Conservation (phyloP, 2,888 invertebrate species). For the Dione vanillae region DNA sequence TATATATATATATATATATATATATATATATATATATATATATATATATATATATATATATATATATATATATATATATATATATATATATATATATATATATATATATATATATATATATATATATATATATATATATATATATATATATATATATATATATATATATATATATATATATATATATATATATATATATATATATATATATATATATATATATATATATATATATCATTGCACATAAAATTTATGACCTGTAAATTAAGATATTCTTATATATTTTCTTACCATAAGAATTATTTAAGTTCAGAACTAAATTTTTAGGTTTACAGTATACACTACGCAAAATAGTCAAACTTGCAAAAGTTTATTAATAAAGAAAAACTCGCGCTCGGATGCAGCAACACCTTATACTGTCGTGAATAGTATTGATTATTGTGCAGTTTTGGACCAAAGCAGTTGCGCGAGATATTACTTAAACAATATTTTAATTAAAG, state of each 20-base stretch:
- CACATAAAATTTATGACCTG: background rate
- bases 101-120: background rate
- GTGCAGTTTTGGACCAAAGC: slow-evolving; percentile 14
- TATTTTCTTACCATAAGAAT: background rate
- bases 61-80: background rate
- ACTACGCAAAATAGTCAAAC: background rate
- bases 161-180: background rate
- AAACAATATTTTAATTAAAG: background rate
- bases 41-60: background rate
- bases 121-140: background rate
- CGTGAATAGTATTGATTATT: slow-evolving; percentile 22
- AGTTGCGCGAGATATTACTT: slow-evolving; percentile 3
- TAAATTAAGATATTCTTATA: background rate
- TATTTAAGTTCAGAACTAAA: background rate
- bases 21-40: background rate
- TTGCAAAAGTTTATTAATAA: background rate
- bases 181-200: background rate
- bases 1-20: background rate
- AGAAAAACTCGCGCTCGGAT: background rate
- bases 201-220: background rate
- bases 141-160: background rate
- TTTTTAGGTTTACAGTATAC: background rate
- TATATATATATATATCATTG: background rate
- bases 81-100: background rate
- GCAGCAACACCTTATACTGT: slow-evolving; percentile 3